Base-by-base conservation (phyloP, 23 tunicate species). In the Botrylloides violaceus region DNA sequence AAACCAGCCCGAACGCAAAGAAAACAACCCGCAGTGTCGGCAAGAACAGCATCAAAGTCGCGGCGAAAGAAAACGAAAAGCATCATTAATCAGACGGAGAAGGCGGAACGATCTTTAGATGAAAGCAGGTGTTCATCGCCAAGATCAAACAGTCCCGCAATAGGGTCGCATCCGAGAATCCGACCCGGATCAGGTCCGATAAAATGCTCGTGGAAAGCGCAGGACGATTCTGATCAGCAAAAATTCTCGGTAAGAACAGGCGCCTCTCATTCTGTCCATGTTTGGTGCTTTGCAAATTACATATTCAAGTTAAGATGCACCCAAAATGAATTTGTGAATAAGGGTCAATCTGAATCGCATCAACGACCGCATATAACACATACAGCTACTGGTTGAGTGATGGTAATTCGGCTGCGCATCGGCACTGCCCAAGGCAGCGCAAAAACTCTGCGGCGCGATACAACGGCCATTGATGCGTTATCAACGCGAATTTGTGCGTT, bases 181-280 rank as follows among this genome's bases (percentile, higher is more conserved):
- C 66, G 79, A 37, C 95, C 95, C 0, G 85, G 86, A 55, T 61
- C 78, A 28, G 86, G 64, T 55, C 82, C 86, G 3, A 87, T 87
- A 3, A 87, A 80, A 57, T 87, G 95, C 78, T 81, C 72, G 49
- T 87, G 95, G 95, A 63, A 80, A 2, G 76, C 86, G 30, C 39
- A 58, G 0, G 60, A 64, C 3, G 36, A 58, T 29, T 28, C 65
- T 3, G 63, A 65, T 22, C 72, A 64, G 29, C 73, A 70, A 15
- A 63, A 77, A 32, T 50, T 34, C 32, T 65, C 65, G 76, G 92
- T 78, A 29, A 26, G 71, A n/a, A n/a, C n/a, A n/a, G n/a, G n/a
- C n/a, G n/a, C n/a, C n/a, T n/a, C n/a, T n/a, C n/a, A n/a, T n/a
- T n/a, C n/a, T n/a, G n/a, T n/a, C n/a, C n/a, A n/a, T n/a, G n/a